Conservation (phyloP, 53 echinoderm and acorn worm species). For the Crossaster papposus region DNA sequence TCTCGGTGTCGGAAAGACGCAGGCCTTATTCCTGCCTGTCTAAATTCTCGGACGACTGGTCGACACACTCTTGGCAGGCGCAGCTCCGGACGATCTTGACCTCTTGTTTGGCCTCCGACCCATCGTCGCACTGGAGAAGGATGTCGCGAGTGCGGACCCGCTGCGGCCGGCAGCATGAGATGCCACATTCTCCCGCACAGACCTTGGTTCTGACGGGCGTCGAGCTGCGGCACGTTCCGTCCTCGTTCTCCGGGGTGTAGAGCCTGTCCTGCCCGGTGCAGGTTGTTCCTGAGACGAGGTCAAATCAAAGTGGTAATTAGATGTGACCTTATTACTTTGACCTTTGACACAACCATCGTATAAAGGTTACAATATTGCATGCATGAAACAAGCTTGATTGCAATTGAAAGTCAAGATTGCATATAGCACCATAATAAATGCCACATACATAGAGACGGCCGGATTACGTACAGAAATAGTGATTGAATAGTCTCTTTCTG, state of each 20-base stretch:
- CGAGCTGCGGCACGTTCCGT: constrained; percentile 63
- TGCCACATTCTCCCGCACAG: constrained; percentile 78
- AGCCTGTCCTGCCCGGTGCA: constrained; percentile 50
- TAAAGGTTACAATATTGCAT: too few relatives aligned
- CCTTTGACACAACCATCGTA: too few relatives aligned
- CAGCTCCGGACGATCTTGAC: constrained; percentile 73
- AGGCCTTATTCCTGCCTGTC: constrained; percentile 9
- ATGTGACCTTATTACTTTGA: too few relatives aligned
- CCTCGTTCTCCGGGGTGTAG: constrained; percentile 24
- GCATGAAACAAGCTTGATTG: too few relatives aligned
- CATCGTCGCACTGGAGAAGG: constrained; percentile 71
- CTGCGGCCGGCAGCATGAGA: constrained; percentile 75
- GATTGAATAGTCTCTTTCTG: too few relatives aligned
- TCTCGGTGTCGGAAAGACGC: background rate
- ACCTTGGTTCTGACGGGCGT: constrained; percentile 50
- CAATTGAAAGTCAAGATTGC: too few relatives aligned
- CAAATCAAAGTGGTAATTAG: background rate
- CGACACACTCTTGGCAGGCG: constrained; percentile 75
- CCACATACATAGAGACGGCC: too few relatives aligned
- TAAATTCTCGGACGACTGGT: background rate
- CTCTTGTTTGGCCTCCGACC: constrained; percentile 39
- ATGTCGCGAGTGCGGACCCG: constrained; percentile 59
- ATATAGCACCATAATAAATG: too few relatives aligned
- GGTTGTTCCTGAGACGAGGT: constrained; percentile 68
- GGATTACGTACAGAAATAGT: too few relatives aligned